A percentile compares a stretch with the other conserved stretches of the same genome.
These are phyloP conservation scores for Proctacanthus coquilletti DNA, from an alignment of 1,140 invertebrate genomes.

Conservation along the genomic window DNA sequence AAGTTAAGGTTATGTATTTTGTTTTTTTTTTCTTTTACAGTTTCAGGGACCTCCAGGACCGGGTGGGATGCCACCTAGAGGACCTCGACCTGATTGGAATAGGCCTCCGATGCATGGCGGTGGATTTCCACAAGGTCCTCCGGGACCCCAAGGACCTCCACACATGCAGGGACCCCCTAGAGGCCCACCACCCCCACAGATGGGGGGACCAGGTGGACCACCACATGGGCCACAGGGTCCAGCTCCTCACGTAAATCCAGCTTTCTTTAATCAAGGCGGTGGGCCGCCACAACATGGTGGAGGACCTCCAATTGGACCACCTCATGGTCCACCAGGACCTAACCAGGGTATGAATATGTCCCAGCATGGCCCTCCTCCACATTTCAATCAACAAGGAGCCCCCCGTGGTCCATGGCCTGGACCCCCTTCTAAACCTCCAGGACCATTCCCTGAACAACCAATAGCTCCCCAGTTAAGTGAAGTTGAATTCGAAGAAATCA, in stretches of 20 bases:
- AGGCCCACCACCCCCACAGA: constrained; percentile 47
- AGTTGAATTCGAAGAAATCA: constrained; percentile 96
- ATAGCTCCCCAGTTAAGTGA: constrained; percentile 63
- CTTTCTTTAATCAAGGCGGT: constrained; percentile 74
- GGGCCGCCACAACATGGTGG: constrained; percentile 39
- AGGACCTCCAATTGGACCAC: constrained; percentile 35
- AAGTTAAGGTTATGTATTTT: too few species aligned
- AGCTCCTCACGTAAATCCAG: constrained; percentile 89
- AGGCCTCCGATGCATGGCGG: constrained; percentile 47
- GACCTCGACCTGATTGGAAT: constrained; percentile 56
- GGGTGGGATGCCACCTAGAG: constrained; percentile 45
- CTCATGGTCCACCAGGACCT: constrained; percentile 41
- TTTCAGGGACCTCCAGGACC: constrained; percentile 47
- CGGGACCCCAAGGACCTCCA: constrained; percentile 42
- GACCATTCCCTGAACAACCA: constrained; percentile 29
- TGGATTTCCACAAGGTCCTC: constrained; percentile 32
- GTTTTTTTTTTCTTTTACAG: constrained; percentile 21
- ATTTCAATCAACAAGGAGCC: constrained; percentile 36
- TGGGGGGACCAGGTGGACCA: constrained; percentile 35
- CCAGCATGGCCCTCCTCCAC: constrained; percentile 40
- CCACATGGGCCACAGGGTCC: constrained; percentile 41
- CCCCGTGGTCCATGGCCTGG: constrained; percentile 26
- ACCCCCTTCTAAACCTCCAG: constrained; percentile 34
- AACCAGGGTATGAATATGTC: constrained; percentile 35
- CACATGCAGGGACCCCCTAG: constrained; percentile 57